Evolutionary conservation across 2,113 vertebrate species (phyloP).

Genomic region (Cephalopholis sonnerati): DNA sequence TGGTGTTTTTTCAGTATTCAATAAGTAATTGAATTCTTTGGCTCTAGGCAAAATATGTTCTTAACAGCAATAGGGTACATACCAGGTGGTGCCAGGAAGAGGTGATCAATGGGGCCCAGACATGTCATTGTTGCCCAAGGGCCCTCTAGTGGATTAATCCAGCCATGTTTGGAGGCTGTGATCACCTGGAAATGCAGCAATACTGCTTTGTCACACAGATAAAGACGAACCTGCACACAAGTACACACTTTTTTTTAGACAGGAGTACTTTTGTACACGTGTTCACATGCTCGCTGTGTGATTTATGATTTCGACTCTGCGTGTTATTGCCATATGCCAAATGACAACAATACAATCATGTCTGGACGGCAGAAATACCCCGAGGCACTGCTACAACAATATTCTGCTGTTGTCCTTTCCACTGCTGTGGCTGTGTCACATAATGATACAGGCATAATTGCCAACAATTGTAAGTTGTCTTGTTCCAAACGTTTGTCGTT

Average conservation of each 20-base stretch:
- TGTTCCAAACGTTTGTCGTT: conserved; percentile 15
- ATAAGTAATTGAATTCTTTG: background rate
- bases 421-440: conserved; percentile 11
- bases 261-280: background rate
- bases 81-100: background rate
- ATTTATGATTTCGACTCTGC: background rate
- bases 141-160: background rate
- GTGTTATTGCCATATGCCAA: background rate
- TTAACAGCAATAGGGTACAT: background rate
- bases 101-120: background rate
- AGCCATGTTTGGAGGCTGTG: background rate
- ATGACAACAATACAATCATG: conserved; percentile 14
- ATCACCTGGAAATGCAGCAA: background rate
- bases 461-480: conserved; percentile 8
- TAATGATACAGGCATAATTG: conserved; percentile 1
- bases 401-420: conserved; percentile 4
- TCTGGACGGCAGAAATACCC: conserved; percentile 20
- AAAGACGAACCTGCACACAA: background rate
- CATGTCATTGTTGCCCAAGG: background rate
- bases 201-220: conserved; percentile 3
- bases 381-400: background rate
- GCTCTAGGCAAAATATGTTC: background rate
- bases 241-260: background rate
- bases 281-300: background rate
- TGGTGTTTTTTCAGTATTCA: background rate